These are phyloP conservation scores for Lepidocolaptes lacrymiger DNA, from an alignment of 2,797 vertebrate species.

Conservation along the genomic window DNA sequence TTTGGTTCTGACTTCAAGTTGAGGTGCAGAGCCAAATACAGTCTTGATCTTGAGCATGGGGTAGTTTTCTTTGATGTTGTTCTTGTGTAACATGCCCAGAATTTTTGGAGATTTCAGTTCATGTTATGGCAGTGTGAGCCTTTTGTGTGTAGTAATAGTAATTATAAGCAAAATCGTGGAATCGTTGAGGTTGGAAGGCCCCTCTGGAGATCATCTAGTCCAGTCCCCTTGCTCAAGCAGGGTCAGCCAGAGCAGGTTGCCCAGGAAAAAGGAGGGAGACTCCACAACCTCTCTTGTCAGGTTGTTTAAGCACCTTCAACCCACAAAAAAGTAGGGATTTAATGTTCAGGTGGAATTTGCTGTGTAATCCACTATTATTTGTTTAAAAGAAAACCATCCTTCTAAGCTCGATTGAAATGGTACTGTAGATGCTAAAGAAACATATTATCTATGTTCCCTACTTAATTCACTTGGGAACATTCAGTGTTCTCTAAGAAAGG, in stretches of 20 bases:
- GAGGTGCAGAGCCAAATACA: neutral
- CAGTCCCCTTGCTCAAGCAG: neutral
- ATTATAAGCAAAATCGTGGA: neutral
- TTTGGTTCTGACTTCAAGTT: neutral
- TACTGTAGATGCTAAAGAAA: neutral
- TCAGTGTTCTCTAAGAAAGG: neutral
- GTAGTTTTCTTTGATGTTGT: accelerated
- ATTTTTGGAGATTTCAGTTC: neutral
- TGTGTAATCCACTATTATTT: neutral
- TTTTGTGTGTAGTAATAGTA: neutral
- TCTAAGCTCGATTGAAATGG: neutral
- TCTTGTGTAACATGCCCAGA: neutral
- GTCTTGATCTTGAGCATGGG: neutral
- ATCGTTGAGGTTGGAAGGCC: neutral
- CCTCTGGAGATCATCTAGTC: neutral
- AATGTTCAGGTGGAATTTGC: neutral
- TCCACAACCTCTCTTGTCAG: neutral
- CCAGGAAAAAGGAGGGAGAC: too few relatives aligned
- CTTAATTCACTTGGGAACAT: neutral
- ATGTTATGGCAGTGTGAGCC: accelerated
- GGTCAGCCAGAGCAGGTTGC: neutral
- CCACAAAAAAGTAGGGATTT: accelerated
- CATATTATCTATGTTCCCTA: neutral
- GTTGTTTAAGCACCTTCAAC: neutral
- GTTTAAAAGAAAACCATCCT: neutral